Conservation (phyloP, 2,888 invertebrate genomes). For the Helicoverpa assulta region DNA sequence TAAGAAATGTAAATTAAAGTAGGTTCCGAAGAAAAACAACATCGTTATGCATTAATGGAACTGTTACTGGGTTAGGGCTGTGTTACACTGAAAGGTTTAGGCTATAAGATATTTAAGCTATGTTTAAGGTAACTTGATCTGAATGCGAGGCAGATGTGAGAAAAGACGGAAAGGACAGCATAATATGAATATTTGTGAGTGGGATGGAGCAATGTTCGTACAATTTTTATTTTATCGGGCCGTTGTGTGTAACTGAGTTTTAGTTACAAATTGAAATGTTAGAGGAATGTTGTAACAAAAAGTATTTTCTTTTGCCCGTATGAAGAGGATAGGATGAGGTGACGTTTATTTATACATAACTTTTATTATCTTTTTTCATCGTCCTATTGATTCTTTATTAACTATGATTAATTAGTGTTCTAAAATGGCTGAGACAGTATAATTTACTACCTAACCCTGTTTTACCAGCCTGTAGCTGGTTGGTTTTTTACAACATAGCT, state of each 20-base stretch:
- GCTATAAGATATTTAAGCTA: slow-evolving; percentile 46
- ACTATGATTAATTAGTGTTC: too few relatives aligned
- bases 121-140: slow-evolving; percentile 10
- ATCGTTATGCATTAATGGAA: slow-evolving; percentile 71
- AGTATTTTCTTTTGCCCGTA: too few relatives aligned
- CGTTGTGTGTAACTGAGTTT: neutral
- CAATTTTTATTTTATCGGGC: neutral
- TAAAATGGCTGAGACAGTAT: too few relatives aligned
- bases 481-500: neutral
- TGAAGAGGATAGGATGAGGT: too few relatives aligned
- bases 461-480: too few relatives aligned
- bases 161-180: too few relatives aligned
- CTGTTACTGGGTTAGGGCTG: slow-evolving; percentile 44
- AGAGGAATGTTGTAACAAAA: too few relatives aligned
- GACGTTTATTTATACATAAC: too few relatives aligned
- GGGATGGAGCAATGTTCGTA: slow-evolving; percentile 1
- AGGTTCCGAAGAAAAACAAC: slow-evolving; percentile 71
- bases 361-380: too few relatives aligned
- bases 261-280: too few relatives aligned
- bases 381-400: too few relatives aligned
- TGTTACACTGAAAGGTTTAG: slow-evolving; percentile 22
- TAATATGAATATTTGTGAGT: slow-evolving; percentile 30
- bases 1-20: slow-evolving; percentile 66
- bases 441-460: too few relatives aligned
- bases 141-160: slow-evolving; percentile 6